Conservation (phyloP, 2,113 vertebrate species). For the Hippocampus zosterae region DNA sequence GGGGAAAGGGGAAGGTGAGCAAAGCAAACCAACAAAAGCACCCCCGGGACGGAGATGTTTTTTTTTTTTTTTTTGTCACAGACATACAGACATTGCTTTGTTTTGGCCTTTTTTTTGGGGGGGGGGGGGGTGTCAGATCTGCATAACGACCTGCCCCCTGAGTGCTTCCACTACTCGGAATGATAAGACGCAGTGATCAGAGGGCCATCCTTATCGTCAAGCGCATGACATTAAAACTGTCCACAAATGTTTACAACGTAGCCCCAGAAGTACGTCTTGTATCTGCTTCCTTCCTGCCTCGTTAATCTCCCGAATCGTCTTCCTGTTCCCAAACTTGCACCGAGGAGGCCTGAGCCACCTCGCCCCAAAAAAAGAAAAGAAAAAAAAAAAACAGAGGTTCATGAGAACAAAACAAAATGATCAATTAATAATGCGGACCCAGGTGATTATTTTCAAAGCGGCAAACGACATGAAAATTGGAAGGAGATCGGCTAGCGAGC, state of each 20-base stretch:
- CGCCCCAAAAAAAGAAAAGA: no score
- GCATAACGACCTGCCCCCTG: conserved; percentile 45
- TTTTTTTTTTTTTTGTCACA: conserved; percentile 52
- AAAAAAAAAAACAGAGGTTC: no score
- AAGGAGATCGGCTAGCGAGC: no score
- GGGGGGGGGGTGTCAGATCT: no score
- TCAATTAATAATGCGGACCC: no score
- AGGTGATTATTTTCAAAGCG: no score
- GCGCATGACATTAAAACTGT: conserved; percentile 50
- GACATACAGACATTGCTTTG: conserved; percentile 46
- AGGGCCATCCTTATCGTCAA: conserved; percentile 43
- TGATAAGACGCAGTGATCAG: conserved; percentile 21
- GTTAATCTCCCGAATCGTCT: neutral
- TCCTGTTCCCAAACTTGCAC: conserved; percentile 5
- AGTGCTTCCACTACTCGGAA: conserved; percentile 9
- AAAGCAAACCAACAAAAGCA: conserved; percentile 54
- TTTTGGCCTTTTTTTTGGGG: conserved; percentile 31
- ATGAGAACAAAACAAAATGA: neutral
- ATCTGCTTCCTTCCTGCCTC: conserved; percentile 25
- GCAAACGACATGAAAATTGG: no score
- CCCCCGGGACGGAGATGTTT: conserved; percentile 29
- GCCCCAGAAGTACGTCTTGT: conserved; percentile 19
- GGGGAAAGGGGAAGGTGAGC: conserved; percentile 12
- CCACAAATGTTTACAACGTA: conserved; percentile 45
- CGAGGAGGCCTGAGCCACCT: neutral